phyloP scores from a whole-genome alignment of 1,140 invertebrate species.

The Telenomus remus region DNA sequence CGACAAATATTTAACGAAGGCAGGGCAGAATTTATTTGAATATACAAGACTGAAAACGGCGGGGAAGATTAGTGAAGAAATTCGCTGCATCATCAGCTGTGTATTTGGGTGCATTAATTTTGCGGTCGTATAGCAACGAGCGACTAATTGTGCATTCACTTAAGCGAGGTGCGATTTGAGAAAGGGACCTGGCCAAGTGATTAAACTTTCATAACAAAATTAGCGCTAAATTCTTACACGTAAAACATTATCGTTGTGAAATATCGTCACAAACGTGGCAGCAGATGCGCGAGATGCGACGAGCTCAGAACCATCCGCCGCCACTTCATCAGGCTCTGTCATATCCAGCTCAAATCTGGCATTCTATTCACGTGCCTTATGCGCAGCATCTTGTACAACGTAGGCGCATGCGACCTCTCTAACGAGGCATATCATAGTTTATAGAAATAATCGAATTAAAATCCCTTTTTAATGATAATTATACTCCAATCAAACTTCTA shows the following conservation, averaged over 20 bases:
- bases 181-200: conserved; percentile 17
- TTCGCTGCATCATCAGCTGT: not conserved
- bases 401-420: conserved; percentile 50
- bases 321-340: conserved; percentile 26
- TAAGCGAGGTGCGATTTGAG: not conserved
- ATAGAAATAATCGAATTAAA: conserved; percentile 35
- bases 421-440: conserved; percentile 9
- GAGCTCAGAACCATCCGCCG: conserved; percentile 55
- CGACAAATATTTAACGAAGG: too few species aligned
- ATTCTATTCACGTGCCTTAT: conserved; percentile 52
- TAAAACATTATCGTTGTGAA: conserved; percentile 48
- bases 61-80: not conserved
- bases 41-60: not conserved
- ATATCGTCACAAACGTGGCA: conserved; percentile 62
- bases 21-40: too few species aligned
- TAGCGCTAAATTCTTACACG: conserved; percentile 29
- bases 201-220: conserved; percentile 41
- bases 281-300: conserved; percentile 57
- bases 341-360: conserved; percentile 50
- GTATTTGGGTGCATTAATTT: conserved; percentile 10
- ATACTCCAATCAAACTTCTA: not conserved
- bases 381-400: conserved; percentile 40
- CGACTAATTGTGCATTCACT: conserved; percentile 17
- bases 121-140: not conserved
- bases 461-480: not conserved